phyloP scores from a whole-genome alignment of 2,888 invertebrate genomes.

The Rotaria sp. region DNA sequence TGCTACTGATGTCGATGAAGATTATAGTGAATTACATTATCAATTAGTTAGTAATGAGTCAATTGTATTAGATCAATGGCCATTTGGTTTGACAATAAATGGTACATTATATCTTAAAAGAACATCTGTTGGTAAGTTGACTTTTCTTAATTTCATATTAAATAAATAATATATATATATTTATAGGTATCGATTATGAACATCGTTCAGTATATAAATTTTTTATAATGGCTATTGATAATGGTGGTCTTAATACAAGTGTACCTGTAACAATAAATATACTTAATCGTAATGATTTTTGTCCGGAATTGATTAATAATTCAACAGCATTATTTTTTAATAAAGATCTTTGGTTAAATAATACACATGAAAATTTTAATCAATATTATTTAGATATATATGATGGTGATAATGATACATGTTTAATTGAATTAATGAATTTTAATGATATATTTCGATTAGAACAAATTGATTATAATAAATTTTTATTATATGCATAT shows the following conservation, averaged over 20 bases:
- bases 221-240: background rate
- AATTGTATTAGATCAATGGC: background rate
- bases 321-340: background rate
- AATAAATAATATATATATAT: background rate
- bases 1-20: slow-evolving; percentile 26
- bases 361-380: background rate
- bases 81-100: background rate
- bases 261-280: background rate
- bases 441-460: background rate
- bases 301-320: slow-evolving; percentile 1
- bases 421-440: background rate
- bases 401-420: slow-evolving; percentile 30
- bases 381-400: background rate
- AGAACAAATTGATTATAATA: background rate
- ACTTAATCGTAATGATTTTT: slow-evolving; percentile 24
- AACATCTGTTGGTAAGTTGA: slow-evolving; percentile 6
- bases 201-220: background rate
- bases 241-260: background rate
- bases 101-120: background rate
- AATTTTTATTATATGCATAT: slow-evolving; percentile 7
- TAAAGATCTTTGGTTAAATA: background rate
- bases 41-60: background rate
- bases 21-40: background rate
- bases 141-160: background rate
- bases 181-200: slow-evolving; percentile 14